Conservation (phyloP, 2,888 invertebrate species). For the Nezara viridula region DNA sequence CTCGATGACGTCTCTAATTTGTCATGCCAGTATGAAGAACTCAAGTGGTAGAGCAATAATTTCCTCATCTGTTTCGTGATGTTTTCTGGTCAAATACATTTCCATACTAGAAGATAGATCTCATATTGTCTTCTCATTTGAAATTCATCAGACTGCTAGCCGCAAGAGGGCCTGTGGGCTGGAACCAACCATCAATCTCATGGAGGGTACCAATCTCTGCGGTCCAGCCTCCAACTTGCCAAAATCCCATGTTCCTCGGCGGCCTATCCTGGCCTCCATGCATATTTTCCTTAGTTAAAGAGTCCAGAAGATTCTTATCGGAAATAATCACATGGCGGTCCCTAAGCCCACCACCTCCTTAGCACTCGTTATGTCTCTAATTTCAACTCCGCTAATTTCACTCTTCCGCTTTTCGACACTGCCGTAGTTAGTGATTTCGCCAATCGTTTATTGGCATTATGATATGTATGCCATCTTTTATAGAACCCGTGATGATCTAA, state of each 20-base stretch:
- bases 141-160: not conserved
- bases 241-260: not conserved
- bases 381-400: not conserved
- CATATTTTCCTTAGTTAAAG: not conserved
- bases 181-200: not conserved
- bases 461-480: not conserved
- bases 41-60: not conserved
- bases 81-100: not conserved
- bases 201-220: not conserved
- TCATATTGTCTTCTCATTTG: conserved; percentile 35
- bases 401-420: not conserved
- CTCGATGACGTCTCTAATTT: not conserved
- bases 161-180: conserved; percentile 9
- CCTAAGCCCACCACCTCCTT: not conserved
- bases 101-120: not conserved
- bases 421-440: not conserved
- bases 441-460: not conserved
- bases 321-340: conserved; percentile 24
- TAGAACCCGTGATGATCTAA: not conserved
- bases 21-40: not conserved
- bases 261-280: not conserved
- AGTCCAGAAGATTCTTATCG: not conserved
- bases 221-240: not conserved
- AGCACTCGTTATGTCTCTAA: conserved; percentile 42
- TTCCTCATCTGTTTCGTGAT: conserved; percentile 18